Evolutionary conservation across 1,140 invertebrate genomes (phyloP).

Genomic region (Eubasilissa regina): DNA sequence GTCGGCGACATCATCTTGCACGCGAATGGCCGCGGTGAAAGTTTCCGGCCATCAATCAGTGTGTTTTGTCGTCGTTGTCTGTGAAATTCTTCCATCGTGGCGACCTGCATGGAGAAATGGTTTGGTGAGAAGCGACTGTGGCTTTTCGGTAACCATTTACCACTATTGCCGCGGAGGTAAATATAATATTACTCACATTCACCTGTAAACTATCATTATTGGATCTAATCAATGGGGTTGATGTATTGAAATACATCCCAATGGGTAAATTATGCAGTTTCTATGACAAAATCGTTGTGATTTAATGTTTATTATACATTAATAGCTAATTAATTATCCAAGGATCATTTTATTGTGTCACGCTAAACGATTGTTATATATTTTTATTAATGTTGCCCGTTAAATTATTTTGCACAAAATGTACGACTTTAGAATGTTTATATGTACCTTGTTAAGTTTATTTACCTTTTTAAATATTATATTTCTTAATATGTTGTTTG

Average conservation of each 20-base stretch:
- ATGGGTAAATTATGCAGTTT: constrained; percentile 28
- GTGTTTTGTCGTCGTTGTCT: constrained; percentile 18
- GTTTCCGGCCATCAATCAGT: constrained; percentile 8
- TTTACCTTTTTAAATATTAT: no score
- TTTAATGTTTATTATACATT: background rate
- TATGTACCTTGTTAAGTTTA: no score
- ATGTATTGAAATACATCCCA: background rate
- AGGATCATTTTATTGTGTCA: background rate
- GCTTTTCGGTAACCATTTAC: constrained; percentile 89
- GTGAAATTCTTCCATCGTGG: constrained; percentile 53
- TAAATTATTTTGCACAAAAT: no score
- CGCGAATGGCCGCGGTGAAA: constrained; percentile 48
- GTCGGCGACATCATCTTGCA: constrained; percentile 44
- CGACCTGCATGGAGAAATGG: constrained; percentile 88
- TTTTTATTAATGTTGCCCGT: no score
- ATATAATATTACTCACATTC: constrained; percentile 40
- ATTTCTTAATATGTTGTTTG: no score
- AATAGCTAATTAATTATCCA: background rate
- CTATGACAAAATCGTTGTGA: constrained; percentile 30
- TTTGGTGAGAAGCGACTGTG: constrained; percentile 88
- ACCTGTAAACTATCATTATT: background rate
- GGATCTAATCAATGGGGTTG: background rate
- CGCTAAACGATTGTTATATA: no score
- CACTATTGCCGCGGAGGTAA: constrained; percentile 85
- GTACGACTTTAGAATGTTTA: no score